Base-by-base conservation (phyloP, 2,113 vertebrate species). In the Phylloscopus whistleri region DNA sequence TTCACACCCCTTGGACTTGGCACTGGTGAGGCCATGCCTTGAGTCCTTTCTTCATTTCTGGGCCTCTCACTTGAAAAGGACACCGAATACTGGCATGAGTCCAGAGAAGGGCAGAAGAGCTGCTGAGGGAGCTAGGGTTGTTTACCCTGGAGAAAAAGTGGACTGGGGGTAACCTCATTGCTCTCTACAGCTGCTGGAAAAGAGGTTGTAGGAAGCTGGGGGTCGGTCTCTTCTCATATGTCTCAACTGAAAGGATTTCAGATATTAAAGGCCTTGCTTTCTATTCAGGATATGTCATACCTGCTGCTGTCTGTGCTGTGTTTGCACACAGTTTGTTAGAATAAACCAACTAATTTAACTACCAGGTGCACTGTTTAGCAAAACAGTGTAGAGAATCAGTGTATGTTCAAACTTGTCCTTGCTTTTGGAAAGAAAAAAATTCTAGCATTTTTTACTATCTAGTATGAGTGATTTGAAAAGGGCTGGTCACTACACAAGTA, bases 221-320 rank as follows among this genome's bases (percentile, higher is more conserved):
- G 6, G 7, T 39, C 0, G 0, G 13, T 28, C 4, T 59, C 16
- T 24, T 74, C 52, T 59, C 60, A n/a, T 5, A 14, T 6, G 4
- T 17, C 6, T 24, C 19, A 74, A 17, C 10, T 39, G 28, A 67
- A 51, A 74, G 10, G 11, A 52, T 75, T 80, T 80, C 10, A 7
- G 39, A 59, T 13, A 21, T 8, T 24, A 79, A 63, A 63, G 13
- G 1, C 19, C 17, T 70, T 52, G 27, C 9, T 41, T 87, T 89
- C 35, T 27, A 2, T 46, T 77, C 60, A 81, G 46, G 16, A 15
- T 37, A 13, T 48, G 10, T 16, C 14, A 39, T 41, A 33, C 7
- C 22, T 77, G 28, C 26, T 23, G 24, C 9, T 72, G 9, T 51
- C 33, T 4, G 1, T 28, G 9, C 4, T 31, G 3, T 64, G 46